Percentiles rank a stretch among this genome's conserved stretches.
These are phyloP conservation scores for Clupea harengus DNA, from an alignment of 2,113 vertebrate genomes.

Conservation along the genomic window DNA sequence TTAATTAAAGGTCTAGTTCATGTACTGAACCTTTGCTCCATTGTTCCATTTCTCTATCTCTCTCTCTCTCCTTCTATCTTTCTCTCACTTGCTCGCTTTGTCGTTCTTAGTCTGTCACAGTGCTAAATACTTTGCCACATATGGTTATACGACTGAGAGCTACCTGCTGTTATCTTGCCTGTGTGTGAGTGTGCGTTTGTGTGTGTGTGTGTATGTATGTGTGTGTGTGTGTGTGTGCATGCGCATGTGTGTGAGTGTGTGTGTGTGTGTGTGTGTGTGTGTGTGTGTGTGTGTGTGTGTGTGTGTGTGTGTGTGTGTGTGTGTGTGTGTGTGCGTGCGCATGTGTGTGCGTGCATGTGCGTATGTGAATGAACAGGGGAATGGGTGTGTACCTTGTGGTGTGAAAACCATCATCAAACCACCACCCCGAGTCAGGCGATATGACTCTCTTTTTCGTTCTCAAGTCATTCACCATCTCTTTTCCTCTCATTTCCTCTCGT, in stretches of 20 bases:
- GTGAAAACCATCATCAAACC: neutral
- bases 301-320: constrained; percentile 26
- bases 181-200: constrained; percentile 38
- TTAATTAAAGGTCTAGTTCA: neutral
- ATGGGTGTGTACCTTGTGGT: constrained; percentile 1
- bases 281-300: constrained; percentile 48
- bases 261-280: constrained; percentile 31
- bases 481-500: neutral
- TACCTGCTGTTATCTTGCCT: neutral
- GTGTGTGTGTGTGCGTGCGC: constrained; percentile 34
- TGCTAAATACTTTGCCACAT: neutral
- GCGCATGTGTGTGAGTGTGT: constrained; percentile 34
- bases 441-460: neutral
- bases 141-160: neutral
- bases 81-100: neutral
- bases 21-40: neutral
- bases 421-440: neutral
- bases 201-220: neutral
- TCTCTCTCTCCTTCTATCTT: neutral
- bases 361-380: constrained; percentile 42
- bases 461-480: neutral
- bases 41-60: neutral
- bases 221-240: constrained; percentile 4
- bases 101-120: neutral
- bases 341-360: constrained; percentile 49